Percentiles rank a stretch among this genome's conserved stretches.
Conservation (phyloP, 1,140 invertebrate genomes). For the Mylabris phalerata region DNA sequence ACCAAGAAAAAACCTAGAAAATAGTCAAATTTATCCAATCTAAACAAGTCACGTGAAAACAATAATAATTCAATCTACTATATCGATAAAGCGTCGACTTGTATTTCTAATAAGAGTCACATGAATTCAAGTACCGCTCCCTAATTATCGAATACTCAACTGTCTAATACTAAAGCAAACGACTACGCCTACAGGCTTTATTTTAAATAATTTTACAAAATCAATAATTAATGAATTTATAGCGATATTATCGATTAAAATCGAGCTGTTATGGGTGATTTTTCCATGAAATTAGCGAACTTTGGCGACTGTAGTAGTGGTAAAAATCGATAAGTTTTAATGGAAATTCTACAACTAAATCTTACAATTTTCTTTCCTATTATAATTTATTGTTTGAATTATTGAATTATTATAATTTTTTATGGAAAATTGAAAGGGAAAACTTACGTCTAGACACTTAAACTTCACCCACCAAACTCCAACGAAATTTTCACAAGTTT, state of each 20-base stretch:
- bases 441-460: conserved; percentile 26
- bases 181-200: conserved; percentile 23
- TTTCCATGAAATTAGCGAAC: too few species aligned
- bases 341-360: too few species aligned
- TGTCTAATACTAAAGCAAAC: background rate
- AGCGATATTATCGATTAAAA: too few species aligned
- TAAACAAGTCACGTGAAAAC: conserved; percentile 31
- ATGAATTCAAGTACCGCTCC: background rate
- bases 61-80: conserved; percentile 22
- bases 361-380: too few species aligned
- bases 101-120: background rate
- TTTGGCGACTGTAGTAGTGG: too few species aligned
- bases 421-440: background rate
- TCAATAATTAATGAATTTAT: too few species aligned
- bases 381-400: too few species aligned
- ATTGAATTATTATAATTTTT: too few species aligned
- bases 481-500: conserved; percentile 21
- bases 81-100: conserved; percentile 17
- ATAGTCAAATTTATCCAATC: background rate
- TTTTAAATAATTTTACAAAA: too few species aligned
- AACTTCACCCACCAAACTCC: conserved; percentile 32
- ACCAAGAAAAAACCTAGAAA: background rate
- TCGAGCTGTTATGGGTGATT: too few species aligned
- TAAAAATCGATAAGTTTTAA: too few species aligned
- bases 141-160: background rate